phyloP scores from a whole-genome alignment of 2,113 vertebrate genomes.

The Crotophaga sulcirostris region DNA sequence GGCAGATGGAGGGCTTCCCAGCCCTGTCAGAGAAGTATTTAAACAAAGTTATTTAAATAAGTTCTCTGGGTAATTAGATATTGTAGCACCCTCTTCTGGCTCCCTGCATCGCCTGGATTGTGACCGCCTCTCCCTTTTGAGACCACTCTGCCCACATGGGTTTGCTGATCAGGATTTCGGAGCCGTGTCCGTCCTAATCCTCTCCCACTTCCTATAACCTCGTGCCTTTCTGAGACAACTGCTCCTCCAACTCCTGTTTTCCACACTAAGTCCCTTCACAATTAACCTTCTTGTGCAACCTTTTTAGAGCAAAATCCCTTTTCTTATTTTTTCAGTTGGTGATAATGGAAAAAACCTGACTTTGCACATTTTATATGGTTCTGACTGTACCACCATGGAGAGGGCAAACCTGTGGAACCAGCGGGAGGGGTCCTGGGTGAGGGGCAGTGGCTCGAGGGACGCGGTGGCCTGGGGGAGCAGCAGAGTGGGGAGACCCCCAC shows the following conservation, averaged over 20 bases:
- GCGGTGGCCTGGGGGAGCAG: fast-evolving
- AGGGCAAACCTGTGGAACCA: not conserved
- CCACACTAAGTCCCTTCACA: not conserved
- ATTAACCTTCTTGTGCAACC: constrained; percentile 24
- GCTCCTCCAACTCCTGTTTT: not conserved
- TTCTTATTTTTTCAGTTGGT: not conserved
- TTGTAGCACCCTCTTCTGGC: constrained; percentile 66
- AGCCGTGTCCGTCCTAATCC: fast-evolving
- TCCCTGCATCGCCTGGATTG: not conserved
- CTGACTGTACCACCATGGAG: fast-evolving
- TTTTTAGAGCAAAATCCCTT: not conserved
- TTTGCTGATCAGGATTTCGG: not conserved
- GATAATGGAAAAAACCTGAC: not conserved
- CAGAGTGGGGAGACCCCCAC: fast-evolving
- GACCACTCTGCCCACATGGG: not conserved
- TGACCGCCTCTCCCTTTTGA: not conserved
- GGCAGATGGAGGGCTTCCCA: not conserved
- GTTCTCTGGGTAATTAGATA: constrained; percentile 30
- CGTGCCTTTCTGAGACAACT: not conserved
- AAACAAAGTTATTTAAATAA: constrained; percentile 12
- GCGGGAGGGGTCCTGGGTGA: fast-evolving
- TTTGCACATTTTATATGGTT: not conserved
- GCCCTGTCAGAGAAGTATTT: not conserved
- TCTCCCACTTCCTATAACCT: not conserved
- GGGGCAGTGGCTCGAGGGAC: fast-evolving